Conservation (phyloP, 2,888 invertebrate genomes). For the Anthophora plumipes region DNA sequence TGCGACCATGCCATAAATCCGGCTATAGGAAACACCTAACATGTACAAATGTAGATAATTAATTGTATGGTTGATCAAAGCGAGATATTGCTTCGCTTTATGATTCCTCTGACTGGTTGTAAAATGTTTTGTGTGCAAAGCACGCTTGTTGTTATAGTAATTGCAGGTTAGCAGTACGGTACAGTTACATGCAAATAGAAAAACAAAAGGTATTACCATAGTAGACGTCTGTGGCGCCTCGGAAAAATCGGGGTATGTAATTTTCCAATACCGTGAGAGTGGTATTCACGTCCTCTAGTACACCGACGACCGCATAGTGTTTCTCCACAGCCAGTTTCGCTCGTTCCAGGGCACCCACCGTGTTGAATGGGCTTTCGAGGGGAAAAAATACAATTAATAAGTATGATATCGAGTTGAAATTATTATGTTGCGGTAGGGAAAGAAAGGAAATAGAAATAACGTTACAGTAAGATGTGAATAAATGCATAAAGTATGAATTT, state of each 20-base stretch:
- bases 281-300: conserved; percentile 94
- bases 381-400: conserved; percentile 18
- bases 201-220: conserved; percentile 88
- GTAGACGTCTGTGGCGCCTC: conserved; percentile 91
- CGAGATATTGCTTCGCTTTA: background rate
- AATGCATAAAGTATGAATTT: background rate
- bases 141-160: background rate
- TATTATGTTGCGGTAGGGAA: background rate
- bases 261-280: conserved; percentile 94
- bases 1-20: no score
- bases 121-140: background rate
- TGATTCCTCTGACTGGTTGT: no score
- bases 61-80: background rate
- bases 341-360: conserved; percentile 91
- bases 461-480: background rate
- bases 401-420: background rate
- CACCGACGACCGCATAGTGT: conserved; percentile 95
- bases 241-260: conserved; percentile 93
- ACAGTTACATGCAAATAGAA: conserved; percentile 21
- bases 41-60: background rate
- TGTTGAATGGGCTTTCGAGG: conserved; percentile 94
- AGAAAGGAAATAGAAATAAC: background rate
- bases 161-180: background rate
- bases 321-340: conserved; percentile 94
- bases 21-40: no score